These are phyloP conservation scores for Drosophila algonquin DNA, from an alignment of 2,888 invertebrate species.

Conservation along the genomic window DNA sequence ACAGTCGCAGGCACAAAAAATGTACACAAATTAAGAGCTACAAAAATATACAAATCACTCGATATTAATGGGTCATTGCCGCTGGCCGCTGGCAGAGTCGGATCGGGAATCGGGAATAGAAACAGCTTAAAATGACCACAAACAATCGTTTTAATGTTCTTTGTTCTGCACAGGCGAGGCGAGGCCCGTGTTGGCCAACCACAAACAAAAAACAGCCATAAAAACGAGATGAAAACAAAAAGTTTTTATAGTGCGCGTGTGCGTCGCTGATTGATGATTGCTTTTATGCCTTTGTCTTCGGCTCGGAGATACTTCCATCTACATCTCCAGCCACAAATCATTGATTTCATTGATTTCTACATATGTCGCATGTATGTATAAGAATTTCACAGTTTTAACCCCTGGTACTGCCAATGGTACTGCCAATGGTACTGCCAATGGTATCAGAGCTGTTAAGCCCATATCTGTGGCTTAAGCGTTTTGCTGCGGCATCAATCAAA, in stretches of 20 bases:
- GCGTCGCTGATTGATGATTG: slow-evolving; percentile 69
- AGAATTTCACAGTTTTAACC: slow-evolving; percentile 23
- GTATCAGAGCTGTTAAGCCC: slow-evolving; percentile 23
- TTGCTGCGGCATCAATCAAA: slow-evolving; percentile 73
- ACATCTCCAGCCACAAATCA: slow-evolving; percentile 25
- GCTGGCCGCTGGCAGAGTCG: slow-evolving; percentile 9
- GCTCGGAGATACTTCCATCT: slow-evolving; percentile 35
- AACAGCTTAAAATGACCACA: slow-evolving; percentile 29
- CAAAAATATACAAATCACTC: slow-evolving; percentile 30
- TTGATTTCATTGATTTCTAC: slow-evolving; percentile 27
- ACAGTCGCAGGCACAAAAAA: slow-evolving; percentile 2
- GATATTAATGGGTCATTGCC: slow-evolving; percentile 51
- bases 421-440: slow-evolving; percentile 21
- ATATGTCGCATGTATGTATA: slow-evolving; percentile 21
- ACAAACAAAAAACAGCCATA: slow-evolving; percentile 31
- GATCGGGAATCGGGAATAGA: slow-evolving; percentile 6
- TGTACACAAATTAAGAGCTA: slow-evolving; percentile 24
- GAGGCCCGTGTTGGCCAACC: slow-evolving; percentile 23
- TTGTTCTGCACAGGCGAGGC: slow-evolving; percentile 68
- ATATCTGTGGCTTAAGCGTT: slow-evolving; percentile 57
- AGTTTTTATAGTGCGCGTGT: slow-evolving; percentile 74
- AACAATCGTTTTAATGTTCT: slow-evolving; percentile 43
- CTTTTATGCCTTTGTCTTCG: slow-evolving; percentile 51
- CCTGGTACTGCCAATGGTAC: slow-evolving; percentile 19
- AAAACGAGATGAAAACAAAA: slow-evolving; percentile 42